Evolutionary conservation across 1,140 invertebrate genomes (phyloP), one percentile per base, ranked within the genome.

Genomic region (Hydropsyche tenuis): DNA sequence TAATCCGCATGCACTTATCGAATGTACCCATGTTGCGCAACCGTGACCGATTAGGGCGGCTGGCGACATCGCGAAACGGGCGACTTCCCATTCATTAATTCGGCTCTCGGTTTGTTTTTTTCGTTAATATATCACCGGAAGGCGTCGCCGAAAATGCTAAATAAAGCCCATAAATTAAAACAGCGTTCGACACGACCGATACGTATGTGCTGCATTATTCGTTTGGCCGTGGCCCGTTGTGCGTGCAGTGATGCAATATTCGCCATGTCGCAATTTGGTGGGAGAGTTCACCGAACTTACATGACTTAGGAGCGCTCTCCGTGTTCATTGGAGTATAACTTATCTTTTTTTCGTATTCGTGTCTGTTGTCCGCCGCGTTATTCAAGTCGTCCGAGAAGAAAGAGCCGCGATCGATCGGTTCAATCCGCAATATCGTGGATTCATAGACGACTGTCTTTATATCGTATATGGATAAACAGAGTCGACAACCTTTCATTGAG

Each of bases 191-290:
- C 9, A 37, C 30, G n/a, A n/a, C n/a, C n/a, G n/a, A n/a, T n/a
- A 37, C 30, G 30, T 37, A 37, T 37, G 23, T 73, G 53, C 48
- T 77, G 66, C 63, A 69, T 72, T 45, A 66, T 73, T 73, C 45
- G 30, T 63, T 69, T 69, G 75, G 70, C 73, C 75, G 73, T 77
- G 75, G 73, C 69, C 73, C 75, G 66, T 66, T 69, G 72, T 74
- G 73, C 75, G 75, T 74, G 75, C 73, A 74, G 70, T 77, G 75
- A 77, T 77, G 75, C 75, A 77, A 77, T 77, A 77, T 77, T 77
- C 73, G 75, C 75, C 75, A 77, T 77, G 75, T 74, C 75, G 75
- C 75, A 77, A 77, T 77, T 74, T 48, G 66, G 72, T 69, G 75
- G 66, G 75, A 74, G 75, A 77, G 75, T 77, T 77, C 75, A 77